Evolutionary conservation across 2,797 vertebrate genomes (phyloP).

Genomic region (Cheirogaleus major): DNA sequence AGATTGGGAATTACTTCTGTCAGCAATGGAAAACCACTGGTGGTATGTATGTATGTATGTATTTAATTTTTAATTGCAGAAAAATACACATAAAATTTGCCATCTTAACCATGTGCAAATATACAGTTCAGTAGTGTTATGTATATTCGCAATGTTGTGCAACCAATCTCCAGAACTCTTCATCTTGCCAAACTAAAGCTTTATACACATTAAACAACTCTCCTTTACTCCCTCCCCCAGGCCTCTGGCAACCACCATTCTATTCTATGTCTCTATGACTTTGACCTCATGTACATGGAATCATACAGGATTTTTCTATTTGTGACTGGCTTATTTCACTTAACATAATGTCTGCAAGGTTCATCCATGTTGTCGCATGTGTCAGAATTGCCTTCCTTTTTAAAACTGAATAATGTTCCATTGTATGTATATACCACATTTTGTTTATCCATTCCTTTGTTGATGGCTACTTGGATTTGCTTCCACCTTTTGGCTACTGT

Average conservation of each 20-base stretch:
- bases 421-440: neutral
- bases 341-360: neutral
- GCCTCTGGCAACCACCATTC: neutral
- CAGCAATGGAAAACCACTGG: neutral
- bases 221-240: neutral
- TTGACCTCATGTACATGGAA: neutral
- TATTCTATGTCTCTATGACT: neutral
- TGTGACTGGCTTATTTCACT: neutral
- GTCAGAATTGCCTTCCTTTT: neutral
- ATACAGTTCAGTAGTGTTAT: neutral
- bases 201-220: neutral
- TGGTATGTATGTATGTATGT: neutral
- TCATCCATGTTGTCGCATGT: neutral
- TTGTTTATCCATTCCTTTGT: neutral
- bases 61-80: neutral
- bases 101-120: neutral
- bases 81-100: neutral
- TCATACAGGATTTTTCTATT: neutral
- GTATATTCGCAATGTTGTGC: neutral
- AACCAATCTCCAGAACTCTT: neutral
- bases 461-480: neutral
- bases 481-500: neutral
- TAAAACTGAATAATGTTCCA: neutral
- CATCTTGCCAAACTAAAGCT: neutral
- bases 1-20: neutral